These are phyloP conservation scores for Metopia argyrocephala DNA, from an alignment of 2,888 invertebrate species.

Conservation along the genomic window DNA sequence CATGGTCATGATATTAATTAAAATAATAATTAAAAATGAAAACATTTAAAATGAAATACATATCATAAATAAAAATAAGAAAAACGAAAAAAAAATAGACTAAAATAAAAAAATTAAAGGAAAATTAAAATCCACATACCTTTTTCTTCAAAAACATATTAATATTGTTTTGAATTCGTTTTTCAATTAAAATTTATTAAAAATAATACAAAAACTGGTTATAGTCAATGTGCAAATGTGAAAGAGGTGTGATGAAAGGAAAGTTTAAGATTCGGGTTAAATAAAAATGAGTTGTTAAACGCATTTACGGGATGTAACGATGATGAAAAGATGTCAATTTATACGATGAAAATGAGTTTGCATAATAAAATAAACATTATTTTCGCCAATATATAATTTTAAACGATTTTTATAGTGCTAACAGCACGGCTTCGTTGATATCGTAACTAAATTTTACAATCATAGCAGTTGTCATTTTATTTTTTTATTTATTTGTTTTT, in stretches of 20 bases:
- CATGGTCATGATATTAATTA: conserved; percentile 27
- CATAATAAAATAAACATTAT: conserved; percentile 37
- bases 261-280: conserved; percentile 10
- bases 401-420: conserved; percentile 73
- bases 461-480: conserved; percentile 52
- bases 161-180: conserved; percentile 21
- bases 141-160: conserved; percentile 40
- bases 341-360: conserved; percentile 30
- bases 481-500: too few relatives aligned
- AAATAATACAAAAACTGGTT: conserved; percentile 49
- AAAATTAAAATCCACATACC: conserved; percentile 63
- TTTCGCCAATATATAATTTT: conserved; percentile 17
- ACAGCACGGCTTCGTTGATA: conserved; percentile 77
- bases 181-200: conserved; percentile 39
- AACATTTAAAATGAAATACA: conserved; percentile 4
- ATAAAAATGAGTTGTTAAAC: conserved; percentile 13
- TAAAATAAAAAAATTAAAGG: conserved; percentile 32
- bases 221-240: conserved; percentile 47
- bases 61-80: conserved; percentile 26
- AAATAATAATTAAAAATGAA: conserved; percentile 24
- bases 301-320: conserved; percentile 39
- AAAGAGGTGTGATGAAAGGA: conserved; percentile 20
- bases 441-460: conserved; percentile 73
- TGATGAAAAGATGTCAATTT: conserved; percentile 8
- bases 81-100: conserved; percentile 24